These are phyloP conservation scores for Beris chalybata DNA, from an alignment of 2,888 invertebrate genomes.

Conservation along the genomic window DNA sequence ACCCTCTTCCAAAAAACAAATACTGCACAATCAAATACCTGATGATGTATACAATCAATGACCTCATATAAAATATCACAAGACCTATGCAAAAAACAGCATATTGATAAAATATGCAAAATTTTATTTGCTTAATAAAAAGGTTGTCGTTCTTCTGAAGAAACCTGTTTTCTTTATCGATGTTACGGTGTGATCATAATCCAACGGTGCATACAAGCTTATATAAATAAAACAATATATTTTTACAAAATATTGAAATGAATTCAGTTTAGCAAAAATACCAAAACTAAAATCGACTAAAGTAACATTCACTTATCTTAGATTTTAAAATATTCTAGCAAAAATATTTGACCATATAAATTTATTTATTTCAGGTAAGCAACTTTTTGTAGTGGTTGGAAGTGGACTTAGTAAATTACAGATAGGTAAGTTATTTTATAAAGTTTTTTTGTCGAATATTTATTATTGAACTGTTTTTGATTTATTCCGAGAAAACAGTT, in stretches of 20 bases:
- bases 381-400: neutral
- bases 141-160: slow-evolving; percentile 16
- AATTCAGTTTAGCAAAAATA: neutral
- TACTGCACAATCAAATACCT: no score
- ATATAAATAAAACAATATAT: neutral
- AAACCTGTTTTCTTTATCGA: slow-evolving; percentile 4
- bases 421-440: slow-evolving; percentile 4
- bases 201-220: no score
- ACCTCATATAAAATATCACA: neutral
- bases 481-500: no score
- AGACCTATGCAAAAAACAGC: neutral
- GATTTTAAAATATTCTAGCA: neutral
- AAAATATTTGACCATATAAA: neutral
- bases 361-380: slow-evolving; percentile 11
- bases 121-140: slow-evolving; percentile 6
- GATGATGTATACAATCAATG: no score
- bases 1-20: no score
- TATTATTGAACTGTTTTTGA: no score
- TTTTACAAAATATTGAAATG: neutral
- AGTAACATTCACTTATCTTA: no score
- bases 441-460: no score
- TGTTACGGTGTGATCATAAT: no score
- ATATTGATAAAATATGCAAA: neutral
- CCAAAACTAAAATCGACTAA: no score
- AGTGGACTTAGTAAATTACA: slow-evolving; percentile 7